Conservation (phyloP, 2,113 vertebrate genomes). For the Lucifuga dentata region DNA sequence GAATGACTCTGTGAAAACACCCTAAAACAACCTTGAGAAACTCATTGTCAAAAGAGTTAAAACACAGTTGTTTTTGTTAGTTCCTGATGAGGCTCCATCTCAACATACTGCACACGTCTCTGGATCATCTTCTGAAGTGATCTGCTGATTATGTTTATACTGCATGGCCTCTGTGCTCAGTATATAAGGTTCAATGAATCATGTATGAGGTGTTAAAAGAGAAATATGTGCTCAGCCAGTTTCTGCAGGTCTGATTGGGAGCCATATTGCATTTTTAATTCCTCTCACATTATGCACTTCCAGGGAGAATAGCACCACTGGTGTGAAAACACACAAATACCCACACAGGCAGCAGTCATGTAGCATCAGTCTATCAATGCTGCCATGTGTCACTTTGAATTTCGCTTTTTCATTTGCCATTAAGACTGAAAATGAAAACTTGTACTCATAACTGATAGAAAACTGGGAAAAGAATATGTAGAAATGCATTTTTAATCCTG, state of each 20-base stretch:
- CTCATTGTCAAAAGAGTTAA: too few species aligned
- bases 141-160: constrained; percentile 5
- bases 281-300: not conserved
- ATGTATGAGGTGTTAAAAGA: constrained; percentile 13
- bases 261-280: constrained; percentile 13
- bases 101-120: not conserved
- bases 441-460: not conserved
- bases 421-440: not conserved
- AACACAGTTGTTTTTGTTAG: too few species aligned
- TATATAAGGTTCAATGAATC: constrained; percentile 3
- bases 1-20: too few species aligned
- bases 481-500: not conserved
- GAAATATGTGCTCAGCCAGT: too few species aligned
- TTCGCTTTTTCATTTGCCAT: not conserved
- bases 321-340: constrained; percentile 37
- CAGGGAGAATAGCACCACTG: not conserved
- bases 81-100: too few species aligned
- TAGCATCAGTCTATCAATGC: constrained; percentile 22
- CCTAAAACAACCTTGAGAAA: too few species aligned
- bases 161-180: not conserved
- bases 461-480: not conserved
- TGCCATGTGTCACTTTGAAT: constrained; percentile 14
- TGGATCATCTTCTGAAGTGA: not conserved
- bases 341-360: constrained; percentile 5
- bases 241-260: constrained; percentile 23